These are phyloP conservation scores for Melierax canorus DNA, from an alignment of 2,113 vertebrate genomes.

Conservation along the genomic window DNA sequence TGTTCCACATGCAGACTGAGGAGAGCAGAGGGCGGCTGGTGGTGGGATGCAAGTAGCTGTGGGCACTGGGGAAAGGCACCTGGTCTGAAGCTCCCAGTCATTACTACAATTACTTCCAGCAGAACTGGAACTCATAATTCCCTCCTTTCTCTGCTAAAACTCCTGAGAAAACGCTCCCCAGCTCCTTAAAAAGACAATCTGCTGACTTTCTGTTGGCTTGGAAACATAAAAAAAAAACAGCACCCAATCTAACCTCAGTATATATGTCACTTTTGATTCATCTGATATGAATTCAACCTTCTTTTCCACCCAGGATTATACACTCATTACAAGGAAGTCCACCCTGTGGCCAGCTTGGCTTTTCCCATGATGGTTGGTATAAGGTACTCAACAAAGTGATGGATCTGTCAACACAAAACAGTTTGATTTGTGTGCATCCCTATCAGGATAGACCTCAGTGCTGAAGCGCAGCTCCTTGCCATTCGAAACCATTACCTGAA, in stretches of 20 bases:
- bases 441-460: neutral
- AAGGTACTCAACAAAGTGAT: neutral
- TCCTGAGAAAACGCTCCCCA: neutral
- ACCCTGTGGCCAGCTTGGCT: neutral
- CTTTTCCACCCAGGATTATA: neutral
- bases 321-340: neutral
- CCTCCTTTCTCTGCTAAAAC: neutral
- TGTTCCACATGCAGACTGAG: neutral
- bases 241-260: neutral
- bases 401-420: neutral
- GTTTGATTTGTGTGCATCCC: neutral
- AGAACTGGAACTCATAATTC: neutral
- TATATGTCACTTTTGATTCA: neutral
- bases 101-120: neutral
- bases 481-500: neutral
- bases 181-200: neutral
- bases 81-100: neutral
- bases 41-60: neutral
- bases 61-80: neutral
- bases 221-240: neutral
- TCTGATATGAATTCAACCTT: neutral
- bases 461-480: neutral
- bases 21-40: neutral
- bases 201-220: neutral
- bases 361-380: neutral